phyloP scores from a whole-genome alignment of 2,888 invertebrate species.

The Cabera pusaria region DNA sequence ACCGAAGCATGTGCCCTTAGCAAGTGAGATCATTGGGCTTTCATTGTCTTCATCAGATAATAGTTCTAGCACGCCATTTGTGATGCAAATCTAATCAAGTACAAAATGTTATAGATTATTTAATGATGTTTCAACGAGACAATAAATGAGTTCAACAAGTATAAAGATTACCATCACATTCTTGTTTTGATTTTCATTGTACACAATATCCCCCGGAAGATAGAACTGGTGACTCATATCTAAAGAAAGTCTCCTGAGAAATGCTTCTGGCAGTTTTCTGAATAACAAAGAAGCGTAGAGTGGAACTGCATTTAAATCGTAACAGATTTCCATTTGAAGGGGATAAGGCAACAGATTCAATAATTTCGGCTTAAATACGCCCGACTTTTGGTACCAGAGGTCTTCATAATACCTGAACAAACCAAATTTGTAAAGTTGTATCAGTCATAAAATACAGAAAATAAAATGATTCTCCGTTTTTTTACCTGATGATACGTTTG shows the following conservation, averaged over 20 bases:
- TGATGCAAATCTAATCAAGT: constrained; percentile 80
- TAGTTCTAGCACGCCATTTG: constrained; percentile 73
- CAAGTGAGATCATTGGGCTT: constrained; percentile 79
- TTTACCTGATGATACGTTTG: constrained; percentile 67
- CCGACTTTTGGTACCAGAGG: constrained; percentile 79
- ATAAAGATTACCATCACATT: constrained; percentile 69
- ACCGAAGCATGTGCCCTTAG: constrained; percentile 78
- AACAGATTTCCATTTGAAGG: constrained; percentile 78
- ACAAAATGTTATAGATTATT: too few species aligned
- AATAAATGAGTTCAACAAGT: too few species aligned
- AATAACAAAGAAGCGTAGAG: constrained; percentile 78
- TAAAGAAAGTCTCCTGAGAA: constrained; percentile 74
- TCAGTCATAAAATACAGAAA: constrained; percentile 8
- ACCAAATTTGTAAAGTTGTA: constrained; percentile 13
- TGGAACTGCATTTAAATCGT: constrained; percentile 77
- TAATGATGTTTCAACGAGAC: too few species aligned
- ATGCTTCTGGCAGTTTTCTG: constrained; percentile 76
- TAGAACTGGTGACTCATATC: constrained; percentile 80
- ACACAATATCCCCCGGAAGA: constrained; percentile 78
- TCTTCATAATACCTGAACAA: constrained; percentile 72
- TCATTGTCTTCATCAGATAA: constrained; percentile 80
- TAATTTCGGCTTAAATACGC: constrained; percentile 70
- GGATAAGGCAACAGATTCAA: constrained; percentile 69
- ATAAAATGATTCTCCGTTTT: constrained; percentile 6
- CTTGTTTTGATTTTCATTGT: constrained; percentile 75